Base-by-base conservation (phyloP, 2,113 vertebrate genomes). In the Egretta garzetta region DNA sequence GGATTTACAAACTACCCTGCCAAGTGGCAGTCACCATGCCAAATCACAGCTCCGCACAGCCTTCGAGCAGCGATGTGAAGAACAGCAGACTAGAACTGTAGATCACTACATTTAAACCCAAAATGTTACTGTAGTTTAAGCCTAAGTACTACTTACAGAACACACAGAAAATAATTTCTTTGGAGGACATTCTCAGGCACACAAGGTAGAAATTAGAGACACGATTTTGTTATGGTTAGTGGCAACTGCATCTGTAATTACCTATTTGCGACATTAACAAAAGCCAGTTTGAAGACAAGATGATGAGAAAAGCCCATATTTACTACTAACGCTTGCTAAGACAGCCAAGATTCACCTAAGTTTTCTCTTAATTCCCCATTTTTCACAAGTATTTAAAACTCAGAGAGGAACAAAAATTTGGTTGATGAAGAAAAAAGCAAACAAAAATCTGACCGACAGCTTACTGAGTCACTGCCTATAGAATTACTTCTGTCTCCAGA, bases 31-130 rank as follows among this genome's bases (percentile, higher is more conserved):
- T 28, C 70, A 9, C 20, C 50, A 3, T 13, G 70, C 81, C 95
- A 88, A 90, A 88, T 64, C 55, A 26, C 11, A 91, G 89, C 59
- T 30, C 71, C 6, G 19, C 43, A 14, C 16, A 33, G 47, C 23
- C 67, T 1, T 0, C 2, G 12, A 33, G 62, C 32, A 59, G 67
- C 64, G 14, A 16, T 0, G 28, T 5, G 20, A 73, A 33, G 77
- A 62, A 39, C 53, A 32, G 66, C 32, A 23, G 33, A 16, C 6
- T 4, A 8, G 50, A 45, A 6, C 26, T 22, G 52, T 3, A 39
- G 14, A 67, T 32, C 32, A 3, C 62, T 7, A 13, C 66, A 6
- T 23, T 35, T 35, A 17, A 59, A 90, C 55, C 32, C 67, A 17
- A 32, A 86, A 52, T 3, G 43, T 68, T 37, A 14, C 87, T 9